Evolutionary conservation across 2,113 vertebrate species (phyloP).

Genomic region (Hyla sarda): DNA sequence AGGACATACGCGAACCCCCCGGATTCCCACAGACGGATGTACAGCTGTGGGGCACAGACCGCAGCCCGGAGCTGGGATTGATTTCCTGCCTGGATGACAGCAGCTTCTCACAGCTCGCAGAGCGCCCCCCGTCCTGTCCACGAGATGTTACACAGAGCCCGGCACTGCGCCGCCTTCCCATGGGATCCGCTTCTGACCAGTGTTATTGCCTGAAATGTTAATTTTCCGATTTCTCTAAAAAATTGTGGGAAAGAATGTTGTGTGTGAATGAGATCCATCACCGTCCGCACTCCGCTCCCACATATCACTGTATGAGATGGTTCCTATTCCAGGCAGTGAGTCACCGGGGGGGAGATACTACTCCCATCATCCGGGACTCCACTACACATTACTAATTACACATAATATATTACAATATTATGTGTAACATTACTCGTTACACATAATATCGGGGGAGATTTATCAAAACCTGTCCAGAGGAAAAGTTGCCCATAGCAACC

Average conservation of each 20-base stretch:
- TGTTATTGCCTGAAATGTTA: constrained; percentile 28
- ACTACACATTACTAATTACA: too few relatives aligned
- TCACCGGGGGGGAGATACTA: too few relatives aligned
- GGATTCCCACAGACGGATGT: background rate
- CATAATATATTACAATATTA: too few relatives aligned
- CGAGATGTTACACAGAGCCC: background rate
- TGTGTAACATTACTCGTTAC: too few relatives aligned
- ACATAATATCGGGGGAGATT: too few relatives aligned
- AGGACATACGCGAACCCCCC: too few relatives aligned
- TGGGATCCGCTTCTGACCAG: background rate
- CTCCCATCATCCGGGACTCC: too few relatives aligned
- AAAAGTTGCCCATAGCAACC: too few relatives aligned
- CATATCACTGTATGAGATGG: constrained; percentile 16
- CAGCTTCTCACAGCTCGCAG: too few relatives aligned
- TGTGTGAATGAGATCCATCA: constrained; percentile 1
- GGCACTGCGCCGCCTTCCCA: constrained; percentile 17
- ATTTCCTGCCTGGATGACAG: background rate
- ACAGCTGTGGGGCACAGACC: background rate
- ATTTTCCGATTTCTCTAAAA: background rate
- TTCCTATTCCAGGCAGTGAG: constrained; percentile 22
- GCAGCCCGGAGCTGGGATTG: background rate
- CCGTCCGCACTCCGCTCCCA: constrained; percentile 3
- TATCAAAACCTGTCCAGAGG: too few relatives aligned
- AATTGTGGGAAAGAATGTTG: constrained; percentile 49
- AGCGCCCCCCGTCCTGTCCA: background rate